Conservation (phyloP, 2,113 vertebrate species). For the Xyliphius kryptos region DNA sequence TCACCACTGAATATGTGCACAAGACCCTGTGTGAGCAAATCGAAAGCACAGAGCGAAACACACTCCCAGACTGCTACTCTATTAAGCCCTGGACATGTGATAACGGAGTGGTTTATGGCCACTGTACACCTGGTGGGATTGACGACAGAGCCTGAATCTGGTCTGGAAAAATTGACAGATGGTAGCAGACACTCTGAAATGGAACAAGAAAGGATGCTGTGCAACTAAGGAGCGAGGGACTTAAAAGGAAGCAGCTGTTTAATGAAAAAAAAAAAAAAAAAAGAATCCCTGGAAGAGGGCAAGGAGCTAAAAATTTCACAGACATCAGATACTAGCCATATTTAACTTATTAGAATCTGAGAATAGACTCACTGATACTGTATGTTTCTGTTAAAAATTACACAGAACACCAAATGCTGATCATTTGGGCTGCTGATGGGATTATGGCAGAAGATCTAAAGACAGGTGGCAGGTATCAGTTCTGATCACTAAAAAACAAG, state of each 20-base stretch:
- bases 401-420: conserved; percentile 1
- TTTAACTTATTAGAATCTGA: too few relatives aligned
- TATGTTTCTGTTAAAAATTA: conserved; percentile 7
- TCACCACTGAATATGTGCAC: background rate
- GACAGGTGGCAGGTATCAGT: conserved; percentile 16
- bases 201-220: conserved; percentile 14
- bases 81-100: conserved; percentile 5
- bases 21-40: background rate
- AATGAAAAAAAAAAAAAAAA: background rate
- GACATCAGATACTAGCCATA: background rate
- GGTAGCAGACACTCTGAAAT: conserved; percentile 22
- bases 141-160: conserved; percentile 5
- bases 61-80: conserved; percentile 1
- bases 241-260: conserved; percentile 25
- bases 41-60: background rate
- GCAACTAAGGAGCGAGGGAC: conserved; percentile 2
- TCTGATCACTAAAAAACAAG: conserved; percentile 14
- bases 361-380: background rate
- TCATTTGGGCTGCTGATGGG: conserved; percentile 12
- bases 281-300: conserved; percentile 10
- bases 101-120: conserved; percentile 15
- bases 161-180: conserved; percentile 25
- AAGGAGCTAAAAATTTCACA: conserved; percentile 12
- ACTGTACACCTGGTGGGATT: conserved; percentile 23
- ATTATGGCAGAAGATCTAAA: conserved; percentile 24